Conservation (phyloP, 2,113 vertebrate genomes). For the Helogale parvula region DNA sequence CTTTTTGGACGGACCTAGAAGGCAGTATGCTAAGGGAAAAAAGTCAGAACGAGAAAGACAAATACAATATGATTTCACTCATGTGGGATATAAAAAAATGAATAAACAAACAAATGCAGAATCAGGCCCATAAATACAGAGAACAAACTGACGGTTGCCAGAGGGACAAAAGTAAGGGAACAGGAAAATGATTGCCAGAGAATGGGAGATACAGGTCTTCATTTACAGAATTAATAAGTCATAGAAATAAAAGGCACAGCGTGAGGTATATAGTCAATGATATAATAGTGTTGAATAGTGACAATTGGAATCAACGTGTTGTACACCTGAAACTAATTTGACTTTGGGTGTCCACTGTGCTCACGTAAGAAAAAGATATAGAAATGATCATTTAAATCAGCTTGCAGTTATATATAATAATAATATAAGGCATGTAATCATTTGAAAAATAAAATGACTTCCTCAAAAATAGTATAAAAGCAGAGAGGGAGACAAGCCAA, state of each 20-base stretch:
- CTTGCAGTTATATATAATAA: background rate
- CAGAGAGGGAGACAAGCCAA: too few relatives aligned
- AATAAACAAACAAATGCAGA: background rate
- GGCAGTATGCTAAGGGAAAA: background rate
- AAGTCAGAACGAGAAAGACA: background rate
- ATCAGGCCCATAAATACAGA: background rate
- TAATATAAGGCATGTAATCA: background rate
- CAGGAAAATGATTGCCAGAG: background rate
- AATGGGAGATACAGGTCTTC: background rate
- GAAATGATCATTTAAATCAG: conserved; percentile 6
- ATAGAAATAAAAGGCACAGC: background rate
- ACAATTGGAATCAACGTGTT: background rate
- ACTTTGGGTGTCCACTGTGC: background rate
- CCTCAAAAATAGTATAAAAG: background rate
- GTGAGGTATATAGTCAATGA: background rate
- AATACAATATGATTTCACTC: background rate
- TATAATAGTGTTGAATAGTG: background rate
- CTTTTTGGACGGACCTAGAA: background rate
- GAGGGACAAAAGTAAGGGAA: background rate
- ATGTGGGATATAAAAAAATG: background rate
- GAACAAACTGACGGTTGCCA: background rate
- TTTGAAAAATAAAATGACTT: background rate
- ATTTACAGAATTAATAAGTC: background rate
- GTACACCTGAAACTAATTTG: background rate
- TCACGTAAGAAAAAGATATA: background rate